Evolutionary conservation across 2,113 vertebrate species (phyloP).

Genomic region (Nothobranchius kuhntae): DNA sequence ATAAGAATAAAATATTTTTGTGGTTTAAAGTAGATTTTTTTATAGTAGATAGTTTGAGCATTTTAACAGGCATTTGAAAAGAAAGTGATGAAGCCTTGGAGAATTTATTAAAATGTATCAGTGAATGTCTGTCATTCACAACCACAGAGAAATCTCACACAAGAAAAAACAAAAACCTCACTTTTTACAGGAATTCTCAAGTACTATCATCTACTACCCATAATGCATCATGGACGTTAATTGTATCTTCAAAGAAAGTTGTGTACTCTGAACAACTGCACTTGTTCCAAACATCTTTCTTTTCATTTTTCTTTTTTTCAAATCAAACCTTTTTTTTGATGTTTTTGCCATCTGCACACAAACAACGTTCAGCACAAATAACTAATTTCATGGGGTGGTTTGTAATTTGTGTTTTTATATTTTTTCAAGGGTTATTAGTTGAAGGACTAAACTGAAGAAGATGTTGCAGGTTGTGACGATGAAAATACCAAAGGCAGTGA

Average conservation of each 20-base stretch:
- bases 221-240: constrained; percentile 9
- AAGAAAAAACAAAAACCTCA: background rate
- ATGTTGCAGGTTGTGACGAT: constrained; percentile 44
- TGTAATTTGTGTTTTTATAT: background rate
- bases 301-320: constrained; percentile 10
- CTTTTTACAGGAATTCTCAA: constrained; percentile 12
- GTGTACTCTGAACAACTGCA: constrained; percentile 2
- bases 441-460: constrained; percentile 41
- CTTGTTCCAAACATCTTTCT: constrained; percentile 8
- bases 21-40: too few species aligned
- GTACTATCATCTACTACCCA: background rate
- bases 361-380: constrained; percentile 10
- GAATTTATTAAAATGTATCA: constrained; percentile 6
- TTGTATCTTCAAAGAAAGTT: constrained; percentile 3
- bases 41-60: background rate
- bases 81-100: constrained; percentile 7
- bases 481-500: constrained; percentile 38
- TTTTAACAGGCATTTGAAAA: background rate
- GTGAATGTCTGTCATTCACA: constrained; percentile 31
- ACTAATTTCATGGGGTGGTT: background rate
- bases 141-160: constrained; percentile 25
- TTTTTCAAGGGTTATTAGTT: constrained; percentile 42
- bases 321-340: background rate
- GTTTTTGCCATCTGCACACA: constrained; percentile 23
- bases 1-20: too few species aligned